These are phyloP conservation scores for Drusus annulatus DNA, from an alignment of 1,140 invertebrate genomes.

Conservation along the genomic window DNA sequence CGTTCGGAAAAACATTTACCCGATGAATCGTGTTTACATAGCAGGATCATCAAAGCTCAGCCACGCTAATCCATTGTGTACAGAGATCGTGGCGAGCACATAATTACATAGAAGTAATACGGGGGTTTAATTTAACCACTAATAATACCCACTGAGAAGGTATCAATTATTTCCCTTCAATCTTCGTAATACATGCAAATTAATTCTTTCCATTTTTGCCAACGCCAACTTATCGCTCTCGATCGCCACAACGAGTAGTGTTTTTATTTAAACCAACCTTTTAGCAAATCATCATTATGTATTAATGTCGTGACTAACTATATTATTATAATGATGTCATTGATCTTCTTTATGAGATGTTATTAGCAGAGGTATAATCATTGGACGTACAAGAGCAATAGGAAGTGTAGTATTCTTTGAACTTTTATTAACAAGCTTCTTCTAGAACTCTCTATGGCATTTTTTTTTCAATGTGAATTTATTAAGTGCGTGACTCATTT, in stretches of 20 bases:
- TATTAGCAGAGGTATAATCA: constrained; percentile 11
- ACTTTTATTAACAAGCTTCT: no score
- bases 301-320: constrained; percentile 5
- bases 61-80: not conserved
- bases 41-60: no score
- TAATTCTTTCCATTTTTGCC: not conserved
- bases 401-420: no score
- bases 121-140: not conserved
- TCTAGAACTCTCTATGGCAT: no score
- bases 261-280: not conserved
- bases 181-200: not conserved
- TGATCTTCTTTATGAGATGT: not conserved
- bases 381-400: not conserved
- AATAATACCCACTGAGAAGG: not conserved
- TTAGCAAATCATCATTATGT: constrained; percentile 3
- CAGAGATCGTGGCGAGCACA: not conserved
- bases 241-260: not conserved
- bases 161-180: not conserved
- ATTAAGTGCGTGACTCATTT: no score
- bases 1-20: no score
- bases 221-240: not conserved
- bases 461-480: no score
- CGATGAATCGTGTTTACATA: no score
- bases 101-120: not conserved
- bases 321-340: constrained; percentile 14